Evolutionary conservation across 1,140 invertebrate genomes (phyloP).

Genomic region (Piezodorus guildinii): DNA sequence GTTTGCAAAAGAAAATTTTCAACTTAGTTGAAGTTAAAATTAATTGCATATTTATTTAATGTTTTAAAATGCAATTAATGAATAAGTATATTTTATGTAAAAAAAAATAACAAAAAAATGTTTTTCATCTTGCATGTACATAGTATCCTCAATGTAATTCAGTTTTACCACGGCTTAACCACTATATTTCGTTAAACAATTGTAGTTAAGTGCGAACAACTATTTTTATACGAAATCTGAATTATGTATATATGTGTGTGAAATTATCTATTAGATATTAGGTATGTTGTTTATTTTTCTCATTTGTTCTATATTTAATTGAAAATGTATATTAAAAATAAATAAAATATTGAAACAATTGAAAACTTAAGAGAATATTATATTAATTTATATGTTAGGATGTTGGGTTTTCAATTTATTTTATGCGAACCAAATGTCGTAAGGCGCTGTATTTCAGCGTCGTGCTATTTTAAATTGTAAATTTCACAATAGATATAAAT

Average conservation of each 20-base stretch:
- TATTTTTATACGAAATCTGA: slow-evolving; percentile 22
- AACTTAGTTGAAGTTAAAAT: too few relatives aligned
- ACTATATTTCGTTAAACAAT: too few relatives aligned
- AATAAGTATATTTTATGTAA: too few relatives aligned
- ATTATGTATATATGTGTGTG: slow-evolving; percentile 20
- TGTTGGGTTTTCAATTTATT: slow-evolving; percentile 1
- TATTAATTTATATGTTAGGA: slow-evolving; percentile 6
- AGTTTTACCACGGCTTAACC: too few relatives aligned
- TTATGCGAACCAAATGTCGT: background rate
- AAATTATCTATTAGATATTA: slow-evolving; percentile 19
- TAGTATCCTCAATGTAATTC: too few relatives aligned
- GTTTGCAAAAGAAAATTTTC: too few relatives aligned
- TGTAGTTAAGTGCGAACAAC: slow-evolving; percentile 9
- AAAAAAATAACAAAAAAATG: too few relatives aligned
- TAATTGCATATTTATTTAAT: too few relatives aligned
- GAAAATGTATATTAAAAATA: background rate
- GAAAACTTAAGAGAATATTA: background rate
- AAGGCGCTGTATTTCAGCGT: too few relatives aligned
- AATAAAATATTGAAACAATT: too few relatives aligned
- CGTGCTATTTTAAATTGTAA: background rate
- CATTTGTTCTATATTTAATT: background rate
- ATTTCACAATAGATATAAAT: slow-evolving; percentile 6
- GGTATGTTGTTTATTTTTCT: slow-evolving; percentile 10
- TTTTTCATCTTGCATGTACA: too few relatives aligned
- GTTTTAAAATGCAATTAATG: too few relatives aligned